Conservation (phyloP, 2,113 vertebrate species). For the Cynoglossus semilaevis region DNA sequence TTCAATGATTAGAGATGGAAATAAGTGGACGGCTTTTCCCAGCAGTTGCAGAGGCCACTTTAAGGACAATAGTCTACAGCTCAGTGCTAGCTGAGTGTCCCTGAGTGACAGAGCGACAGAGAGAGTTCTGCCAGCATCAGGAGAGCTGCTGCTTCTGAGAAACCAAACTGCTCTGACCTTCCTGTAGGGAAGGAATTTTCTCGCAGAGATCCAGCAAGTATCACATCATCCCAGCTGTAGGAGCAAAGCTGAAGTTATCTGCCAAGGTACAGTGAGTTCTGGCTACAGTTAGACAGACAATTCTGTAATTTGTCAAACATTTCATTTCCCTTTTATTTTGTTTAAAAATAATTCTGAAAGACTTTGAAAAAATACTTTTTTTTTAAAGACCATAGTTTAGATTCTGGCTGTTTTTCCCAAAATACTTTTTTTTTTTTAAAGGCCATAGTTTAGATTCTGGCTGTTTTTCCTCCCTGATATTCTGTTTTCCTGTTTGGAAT, state of each 20-base stretch:
- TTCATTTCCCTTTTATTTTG: too few species aligned
- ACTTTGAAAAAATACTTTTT: too few species aligned
- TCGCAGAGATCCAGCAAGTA: conserved; percentile 38
- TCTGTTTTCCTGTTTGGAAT: not conserved
- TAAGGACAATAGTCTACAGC: not conserved
- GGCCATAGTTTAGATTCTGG: too few species aligned
- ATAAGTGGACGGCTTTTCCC: not conserved
- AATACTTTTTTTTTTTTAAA: too few species aligned
- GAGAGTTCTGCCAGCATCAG: conserved; percentile 1
- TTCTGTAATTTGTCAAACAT: too few species aligned
- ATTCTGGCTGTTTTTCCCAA: too few species aligned
- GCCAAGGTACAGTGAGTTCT: conserved; percentile 10
- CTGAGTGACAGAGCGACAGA: conserved; percentile 3
- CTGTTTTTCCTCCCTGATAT: too few species aligned
- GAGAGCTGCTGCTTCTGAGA: not conserved
- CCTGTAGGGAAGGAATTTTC: conserved; percentile 21
- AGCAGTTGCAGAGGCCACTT: not conserved
- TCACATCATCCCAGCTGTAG: conserved; percentile 34
- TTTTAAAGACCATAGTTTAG: too few species aligned
- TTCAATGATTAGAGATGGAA: conserved; percentile 24
- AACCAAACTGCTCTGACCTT: conserved; percentile 32
- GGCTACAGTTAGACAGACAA: conserved; percentile 26
- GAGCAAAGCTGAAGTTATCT: conserved; percentile 8
- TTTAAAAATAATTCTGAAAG: too few species aligned
- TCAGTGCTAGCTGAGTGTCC: not conserved